Conservation (phyloP, 2,888 invertebrate species). For the Apamea anceps region DNA sequence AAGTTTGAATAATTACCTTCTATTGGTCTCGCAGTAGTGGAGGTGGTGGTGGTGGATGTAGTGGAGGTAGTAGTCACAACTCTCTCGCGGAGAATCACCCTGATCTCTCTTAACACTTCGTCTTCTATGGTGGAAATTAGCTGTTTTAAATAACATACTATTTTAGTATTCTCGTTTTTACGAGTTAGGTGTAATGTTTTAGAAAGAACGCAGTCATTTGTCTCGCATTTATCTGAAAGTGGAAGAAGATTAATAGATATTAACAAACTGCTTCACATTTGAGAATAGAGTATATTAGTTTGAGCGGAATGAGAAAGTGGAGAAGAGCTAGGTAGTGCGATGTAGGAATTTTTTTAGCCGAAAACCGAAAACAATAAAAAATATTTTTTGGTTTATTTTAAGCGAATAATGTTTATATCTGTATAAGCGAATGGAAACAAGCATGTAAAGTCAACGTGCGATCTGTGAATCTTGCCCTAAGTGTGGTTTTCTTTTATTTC, state of each 20-base stretch:
- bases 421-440: not conserved
- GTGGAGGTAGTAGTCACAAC: not conserved
- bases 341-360: too few species aligned
- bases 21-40: accelerated
- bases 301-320: not conserved
- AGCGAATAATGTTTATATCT: not conserved
- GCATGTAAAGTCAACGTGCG: not conserved
- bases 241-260: not conserved
- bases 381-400: too few species aligned
- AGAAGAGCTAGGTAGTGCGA: not conserved
- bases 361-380: too few species aligned
- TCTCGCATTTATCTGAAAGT: accelerated
- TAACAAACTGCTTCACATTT: not conserved
- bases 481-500: not conserved
- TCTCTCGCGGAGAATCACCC: constrained; percentile 26
- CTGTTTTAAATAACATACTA: constrained; percentile 21
- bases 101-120: not conserved
- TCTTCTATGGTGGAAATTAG: accelerated
- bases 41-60: accelerated
- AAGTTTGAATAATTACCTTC: not conserved
- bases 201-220: accelerated
- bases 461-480: not conserved
- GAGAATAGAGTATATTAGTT: not conserved
- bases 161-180: accelerated
- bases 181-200: accelerated